Conservation (phyloP, 2,888 invertebrate species). For the Carpatolechia fugitivella region DNA sequence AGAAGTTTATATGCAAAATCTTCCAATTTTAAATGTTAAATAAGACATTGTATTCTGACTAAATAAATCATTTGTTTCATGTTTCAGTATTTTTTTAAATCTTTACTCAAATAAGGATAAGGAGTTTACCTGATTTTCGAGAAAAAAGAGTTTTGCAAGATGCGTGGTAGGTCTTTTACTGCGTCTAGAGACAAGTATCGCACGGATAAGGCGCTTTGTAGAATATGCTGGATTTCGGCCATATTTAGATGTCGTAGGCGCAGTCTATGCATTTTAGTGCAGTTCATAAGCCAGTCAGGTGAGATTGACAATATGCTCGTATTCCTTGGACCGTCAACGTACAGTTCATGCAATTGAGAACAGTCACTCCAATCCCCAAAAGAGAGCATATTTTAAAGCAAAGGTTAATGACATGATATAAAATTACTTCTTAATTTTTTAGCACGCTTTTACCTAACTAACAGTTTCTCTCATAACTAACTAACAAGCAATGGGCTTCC, state of each 20-base stretch:
- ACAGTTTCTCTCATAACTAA: too few species aligned
- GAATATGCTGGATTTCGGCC: not conserved
- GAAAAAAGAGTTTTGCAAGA: not conserved
- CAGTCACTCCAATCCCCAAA: not conserved
- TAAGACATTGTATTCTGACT: too few species aligned
- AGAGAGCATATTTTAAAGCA: not conserved
- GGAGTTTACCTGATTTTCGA: not conserved
- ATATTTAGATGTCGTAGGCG: not conserved
- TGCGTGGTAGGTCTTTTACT: not conserved
- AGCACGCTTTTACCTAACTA: too few species aligned
- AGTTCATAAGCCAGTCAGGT: not conserved
- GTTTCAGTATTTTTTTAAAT: too few species aligned
- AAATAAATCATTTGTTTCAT: too few species aligned
- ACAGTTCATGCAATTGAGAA: not conserved
- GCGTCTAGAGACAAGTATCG: not conserved
- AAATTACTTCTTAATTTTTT: too few species aligned
- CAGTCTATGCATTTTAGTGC: not conserved
- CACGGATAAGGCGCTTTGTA: not conserved
- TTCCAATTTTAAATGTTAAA: too few species aligned
- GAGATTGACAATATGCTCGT: not conserved
- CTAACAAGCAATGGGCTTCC: too few species aligned
- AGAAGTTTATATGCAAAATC: too few species aligned
- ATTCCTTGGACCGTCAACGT: not conserved
- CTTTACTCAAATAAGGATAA: too few species aligned
- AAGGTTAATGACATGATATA: too few species aligned